Base-by-base conservation (phyloP, 2,797 vertebrate species). In the Melanotaenia nigrans region DNA sequence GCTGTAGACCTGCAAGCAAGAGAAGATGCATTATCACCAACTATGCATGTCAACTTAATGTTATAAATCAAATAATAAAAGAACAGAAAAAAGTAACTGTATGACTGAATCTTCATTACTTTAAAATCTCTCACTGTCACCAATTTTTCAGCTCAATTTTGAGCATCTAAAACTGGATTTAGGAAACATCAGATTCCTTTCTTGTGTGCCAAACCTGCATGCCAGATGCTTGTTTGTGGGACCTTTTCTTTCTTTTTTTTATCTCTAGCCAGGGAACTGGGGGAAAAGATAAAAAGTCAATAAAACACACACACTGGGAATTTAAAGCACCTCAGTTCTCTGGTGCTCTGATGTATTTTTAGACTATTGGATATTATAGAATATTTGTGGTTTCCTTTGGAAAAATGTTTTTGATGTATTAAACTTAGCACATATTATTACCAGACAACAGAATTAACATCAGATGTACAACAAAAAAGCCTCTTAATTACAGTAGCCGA, bases 171-270 rank as follows among this genome's bases (percentile, higher is more conserved):
- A 10, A 24, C 0, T 59, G 49, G 55, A 64, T 78, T 83, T 30
- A 59, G 16, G 65, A 73, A 83, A 70, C 40, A 76, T 73, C 18
- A 61, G 62, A 85, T 77, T 87, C 60, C 51, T 80, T 3, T 74
- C 22, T 65, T 25, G 12, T 71, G 36, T 62, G 38, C 53, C 57
- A 51, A 69, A 86, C 40, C 83, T 91, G 88, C 61, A 45, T 38
- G 72, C 89, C 92, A 93, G 88, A 90, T 92, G 89, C 71, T 69
- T 10, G 18, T 85, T 76, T 81, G 68, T 36, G 18, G 28, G 25
- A 14, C 2, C n/a, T 68, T 83, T 51, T 86, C 65, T 83, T 53
- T 33, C 32, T 28, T 32, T 35, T 40, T 11, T 42, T 3, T 13
- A 78, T 82, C 78, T 20, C 8, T 35, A 65, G 73, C 74, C 78